Evolutionary conservation across 2,888 invertebrate species (phyloP).

Genomic region (Lepidocyrtoides sp.): DNA sequence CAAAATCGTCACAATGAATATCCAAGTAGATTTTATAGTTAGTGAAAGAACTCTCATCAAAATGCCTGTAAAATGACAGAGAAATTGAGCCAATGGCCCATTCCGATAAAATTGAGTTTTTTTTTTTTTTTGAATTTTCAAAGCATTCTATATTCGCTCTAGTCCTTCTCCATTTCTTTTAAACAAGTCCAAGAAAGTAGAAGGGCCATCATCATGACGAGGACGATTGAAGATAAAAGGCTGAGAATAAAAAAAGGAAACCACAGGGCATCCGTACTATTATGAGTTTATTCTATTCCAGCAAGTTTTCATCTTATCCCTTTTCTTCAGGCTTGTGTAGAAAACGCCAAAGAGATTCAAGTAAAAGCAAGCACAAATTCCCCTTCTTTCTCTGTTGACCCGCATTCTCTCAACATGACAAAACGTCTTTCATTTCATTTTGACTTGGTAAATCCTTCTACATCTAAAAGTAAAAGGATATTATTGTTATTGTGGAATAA

Average conservation of each 20-base stretch:
- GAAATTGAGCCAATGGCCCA: constrained; percentile 42
- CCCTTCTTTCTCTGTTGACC: constrained; percentile 36
- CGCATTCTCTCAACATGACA: constrained; percentile 52
- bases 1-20: constrained; percentile 39
- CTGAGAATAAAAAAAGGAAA: constrained; percentile 39
- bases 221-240: constrained; percentile 48
- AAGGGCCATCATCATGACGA: constrained; percentile 24
- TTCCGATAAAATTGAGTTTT: constrained; percentile 25
- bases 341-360: neutral
- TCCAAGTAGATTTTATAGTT: neutral
- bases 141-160: constrained; percentile 17
- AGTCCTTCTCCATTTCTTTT: neutral
- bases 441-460: neutral
- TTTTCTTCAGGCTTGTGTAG: constrained; percentile 29
- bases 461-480: constrained; percentile 34
- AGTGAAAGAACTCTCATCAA: constrained; percentile 51
- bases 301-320: constrained; percentile 35
- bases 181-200: constrained; percentile 22
- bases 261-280: constrained; percentile 54
- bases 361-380: neutral
- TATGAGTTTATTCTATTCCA: constrained; percentile 39
- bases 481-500: constrained; percentile 23
- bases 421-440: constrained; percentile 10
- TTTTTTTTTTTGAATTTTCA: constrained; percentile 39
- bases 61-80: constrained; percentile 50